A percentile compares a stretch with the other conserved stretches of the same genome.
Conservation (phyloP, 92 coral and sea anemone species). For the Pocillopora meandrina region DNA sequence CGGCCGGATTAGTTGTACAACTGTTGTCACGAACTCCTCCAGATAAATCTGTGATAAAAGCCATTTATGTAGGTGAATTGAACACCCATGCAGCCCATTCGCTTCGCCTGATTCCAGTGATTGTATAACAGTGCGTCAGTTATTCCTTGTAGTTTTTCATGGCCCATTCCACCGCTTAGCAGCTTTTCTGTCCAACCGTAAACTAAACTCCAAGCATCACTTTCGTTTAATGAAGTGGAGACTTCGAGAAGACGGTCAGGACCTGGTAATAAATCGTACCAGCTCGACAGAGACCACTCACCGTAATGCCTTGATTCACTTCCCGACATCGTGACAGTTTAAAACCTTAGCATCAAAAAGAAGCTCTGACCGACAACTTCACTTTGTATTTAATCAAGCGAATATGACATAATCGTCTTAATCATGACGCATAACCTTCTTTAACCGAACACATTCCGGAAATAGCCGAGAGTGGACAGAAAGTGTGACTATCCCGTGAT, state of each 20-base stretch:
- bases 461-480: conserved; percentile 10
- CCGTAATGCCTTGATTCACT: conserved; percentile 58
- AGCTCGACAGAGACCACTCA: conserved; percentile 88
- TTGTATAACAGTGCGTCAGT: conserved; percentile 66
- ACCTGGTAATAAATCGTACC: conserved; percentile 89
- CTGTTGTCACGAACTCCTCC: conserved; percentile 72
- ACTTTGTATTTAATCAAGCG: background rate
- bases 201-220: conserved; percentile 62
- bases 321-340: conserved; percentile 18
- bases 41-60: conserved; percentile 83
- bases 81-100: conserved; percentile 90
- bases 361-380: background rate
- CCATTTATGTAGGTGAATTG: conserved; percentile 91
- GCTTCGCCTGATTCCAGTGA: conserved; percentile 80
- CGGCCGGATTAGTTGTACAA: background rate
- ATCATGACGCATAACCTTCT: background rate
- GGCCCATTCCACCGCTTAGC: conserved; percentile 68
- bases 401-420: background rate
- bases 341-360: no score
- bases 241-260: conserved; percentile 84
- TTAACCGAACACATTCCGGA: conserved; percentile 16
- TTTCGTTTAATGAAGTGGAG: conserved; percentile 73
- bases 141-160: conserved; percentile 68
- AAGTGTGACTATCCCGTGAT: background rate
- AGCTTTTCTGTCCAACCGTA: conserved; percentile 67